These are phyloP conservation scores for Sturmia bella DNA, from an alignment of 2,888 invertebrate genomes.

Conservation along the genomic window DNA sequence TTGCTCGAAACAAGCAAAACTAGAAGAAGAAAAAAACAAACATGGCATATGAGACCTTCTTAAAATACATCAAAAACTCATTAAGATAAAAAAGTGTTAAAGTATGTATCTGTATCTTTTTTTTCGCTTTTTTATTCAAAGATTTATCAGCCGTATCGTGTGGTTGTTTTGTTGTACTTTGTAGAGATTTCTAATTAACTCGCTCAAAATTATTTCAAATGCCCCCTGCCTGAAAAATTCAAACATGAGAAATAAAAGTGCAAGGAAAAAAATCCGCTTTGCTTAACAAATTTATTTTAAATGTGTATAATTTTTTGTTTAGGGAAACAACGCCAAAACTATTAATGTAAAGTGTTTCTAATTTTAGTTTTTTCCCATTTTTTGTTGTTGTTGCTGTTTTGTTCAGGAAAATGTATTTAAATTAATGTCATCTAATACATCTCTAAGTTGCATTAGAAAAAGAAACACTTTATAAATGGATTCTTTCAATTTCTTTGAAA, in stretches of 20 bases:
- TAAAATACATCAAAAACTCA: slow-evolving; percentile 50
- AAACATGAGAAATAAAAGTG: slow-evolving; percentile 32
- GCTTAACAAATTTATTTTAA: slow-evolving; percentile 44
- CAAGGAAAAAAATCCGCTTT: slow-evolving; percentile 34
- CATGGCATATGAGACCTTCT: slow-evolving; percentile 45
- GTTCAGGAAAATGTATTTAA: slow-evolving; percentile 8
- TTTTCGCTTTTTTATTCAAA: slow-evolving; percentile 2
- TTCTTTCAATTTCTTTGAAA: slow-evolving; percentile 17
- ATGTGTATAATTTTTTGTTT: slow-evolving; percentile 3
- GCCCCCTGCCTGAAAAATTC: slow-evolving; percentile 41
- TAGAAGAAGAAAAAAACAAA: slow-evolving; percentile 19
- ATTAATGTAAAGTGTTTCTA: slow-evolving; percentile 51
- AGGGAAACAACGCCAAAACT: slow-evolving; percentile 20
- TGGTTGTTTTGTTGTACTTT: slow-evolving; percentile 21
- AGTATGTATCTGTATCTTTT: background rate
- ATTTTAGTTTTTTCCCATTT: slow-evolving; percentile 29
- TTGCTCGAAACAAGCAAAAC: slow-evolving; percentile 20
- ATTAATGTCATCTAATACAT: slow-evolving; percentile 11
- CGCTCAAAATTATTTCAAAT: slow-evolving; percentile 33
- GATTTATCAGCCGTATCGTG: slow-evolving; percentile 31
- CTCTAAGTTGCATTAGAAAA: background rate
- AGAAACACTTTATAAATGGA: slow-evolving; percentile 6
- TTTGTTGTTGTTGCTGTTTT: background rate
- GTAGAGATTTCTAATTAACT: slow-evolving; percentile 48
- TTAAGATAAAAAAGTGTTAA: slow-evolving; percentile 51